A percentile compares a stretch with the other conserved stretches of the same genome.
phyloP scores from a whole-genome alignment of 2,113 vertebrate species.

The Rhizomys pruinosus region DNA sequence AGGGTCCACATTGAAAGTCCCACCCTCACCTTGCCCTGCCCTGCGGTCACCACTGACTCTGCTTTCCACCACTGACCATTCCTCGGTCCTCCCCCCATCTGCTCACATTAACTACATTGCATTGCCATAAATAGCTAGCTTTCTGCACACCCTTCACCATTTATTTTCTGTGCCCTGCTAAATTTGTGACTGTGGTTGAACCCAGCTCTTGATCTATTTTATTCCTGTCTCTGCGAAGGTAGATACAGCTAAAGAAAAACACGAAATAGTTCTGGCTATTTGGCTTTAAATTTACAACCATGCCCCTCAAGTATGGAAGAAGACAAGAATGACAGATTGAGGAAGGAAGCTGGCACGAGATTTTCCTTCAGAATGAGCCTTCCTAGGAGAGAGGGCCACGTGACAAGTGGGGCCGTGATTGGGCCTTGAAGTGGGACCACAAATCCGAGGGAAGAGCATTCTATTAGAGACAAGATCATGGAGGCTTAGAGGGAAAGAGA shows the following conservation, averaged over 20 bases:
- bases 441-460: too few relatives aligned
- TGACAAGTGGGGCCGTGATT: not conserved
- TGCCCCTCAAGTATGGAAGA: not conserved
- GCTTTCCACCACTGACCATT: not conserved
- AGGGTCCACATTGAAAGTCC: not conserved
- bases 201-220: not conserved
- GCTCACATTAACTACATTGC: not conserved
- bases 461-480: not conserved
- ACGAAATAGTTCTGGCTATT: not conserved
- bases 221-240: not conserved
- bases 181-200: conserved; percentile 1
- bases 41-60: not conserved
- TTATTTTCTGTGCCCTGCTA: not conserved
- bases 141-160: not conserved
- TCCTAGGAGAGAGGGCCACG: not conserved
- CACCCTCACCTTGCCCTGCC: not conserved
- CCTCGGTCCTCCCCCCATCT: not conserved
- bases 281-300: not conserved
- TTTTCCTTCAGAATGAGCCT: not conserved
- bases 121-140: not conserved
- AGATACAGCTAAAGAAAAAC: not conserved
- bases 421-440: too few relatives aligned
- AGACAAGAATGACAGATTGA: not conserved
- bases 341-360: not conserved
- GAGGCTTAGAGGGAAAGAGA: not conserved